Evolutionary conservation across 64 coral and sea anemone species (phyloP).

Genomic region (Acropora tenuis): DNA sequence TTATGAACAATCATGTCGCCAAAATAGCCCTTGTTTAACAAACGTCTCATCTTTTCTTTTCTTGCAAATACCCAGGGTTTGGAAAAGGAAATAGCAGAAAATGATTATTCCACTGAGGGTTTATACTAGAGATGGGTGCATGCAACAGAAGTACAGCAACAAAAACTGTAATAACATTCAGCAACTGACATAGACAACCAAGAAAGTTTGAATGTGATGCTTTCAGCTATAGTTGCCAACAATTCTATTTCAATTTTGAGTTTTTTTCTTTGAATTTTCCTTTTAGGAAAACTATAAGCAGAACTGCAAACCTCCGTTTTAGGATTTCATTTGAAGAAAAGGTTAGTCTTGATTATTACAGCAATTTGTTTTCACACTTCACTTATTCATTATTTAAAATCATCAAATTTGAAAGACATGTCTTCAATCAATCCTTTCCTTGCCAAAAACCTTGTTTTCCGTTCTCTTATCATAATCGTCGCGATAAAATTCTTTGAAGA

Average conservation of each 20-base stretch:
- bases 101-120: too few relatives aligned
- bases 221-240: neutral
- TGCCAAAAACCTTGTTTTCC: neutral
- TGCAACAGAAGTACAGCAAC: neutral
- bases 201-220: neutral
- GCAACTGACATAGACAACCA: neutral
- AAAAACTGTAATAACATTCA: neutral
- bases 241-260: neutral
- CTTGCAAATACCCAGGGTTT: neutral
- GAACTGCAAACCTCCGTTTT: neutral
- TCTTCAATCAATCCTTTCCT: too few relatives aligned
- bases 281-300: neutral
- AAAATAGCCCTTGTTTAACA: constrained; percentile 1
- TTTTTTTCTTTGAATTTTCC: neutral
- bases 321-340: neutral
- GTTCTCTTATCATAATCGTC: neutral
- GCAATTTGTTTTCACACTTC: neutral
- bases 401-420: neutral
- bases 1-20: neutral
- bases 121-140: too few relatives aligned
- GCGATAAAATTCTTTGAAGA: neutral
- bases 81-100: too few relatives aligned
- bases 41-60: neutral
- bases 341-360: constrained; percentile 5
- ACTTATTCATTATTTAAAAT: neutral